Base-by-base conservation (phyloP, 2,797 vertebrate species). In the Chelon labrosus region DNA sequence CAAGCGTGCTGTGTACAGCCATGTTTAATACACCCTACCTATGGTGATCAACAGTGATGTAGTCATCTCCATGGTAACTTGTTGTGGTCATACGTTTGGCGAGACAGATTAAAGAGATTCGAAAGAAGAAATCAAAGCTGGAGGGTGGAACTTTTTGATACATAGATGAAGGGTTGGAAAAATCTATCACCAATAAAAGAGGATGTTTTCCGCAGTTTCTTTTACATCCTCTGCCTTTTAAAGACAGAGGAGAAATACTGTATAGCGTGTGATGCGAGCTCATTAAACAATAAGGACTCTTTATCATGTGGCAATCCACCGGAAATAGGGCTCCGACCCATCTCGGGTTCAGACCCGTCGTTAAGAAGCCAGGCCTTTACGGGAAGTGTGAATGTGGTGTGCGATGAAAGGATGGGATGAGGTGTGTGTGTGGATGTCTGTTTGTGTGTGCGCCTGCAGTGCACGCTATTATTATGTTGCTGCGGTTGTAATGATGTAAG, bases 301-400 rank as follows among this genome's bases (percentile, higher is more conserved):
- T 90, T 84, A 88, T 92, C 90, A 87, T 91, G 90, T 93, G 92
- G 91, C 77, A 83, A 79, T 78, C 84, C 80, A 85, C 81, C 87
- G 80, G 87, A 90, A 84, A 77, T 55, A 82, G 73, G 80, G 73
- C 73, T 83, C 83, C 52, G 77, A 89, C 77, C 84, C 82, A 87
- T 91, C 87, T 74, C 69, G 77, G 84, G 84, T 66, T 85, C 73
- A 46, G 65, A 84, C 76, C 88, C 85, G 80, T 83, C 84, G 74
- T 88, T 89, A 85, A 85, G 85, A 85, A 85, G 77, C 80, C 84
- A 77, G 80, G 68, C 31, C 82, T 92, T 91, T 89, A 92, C 81
- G 65, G 90, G 89, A 93, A 92, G 91, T 92, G 92, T 92, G 91
- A 92, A 91, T 90, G 88, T 71, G 89, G 91, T 92, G 79, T 88